Percentiles rank a stretch among this genome's conserved stretches.
phyloP scores from a whole-genome alignment of 1,140 invertebrate species.

The Cotesia typhae region DNA sequence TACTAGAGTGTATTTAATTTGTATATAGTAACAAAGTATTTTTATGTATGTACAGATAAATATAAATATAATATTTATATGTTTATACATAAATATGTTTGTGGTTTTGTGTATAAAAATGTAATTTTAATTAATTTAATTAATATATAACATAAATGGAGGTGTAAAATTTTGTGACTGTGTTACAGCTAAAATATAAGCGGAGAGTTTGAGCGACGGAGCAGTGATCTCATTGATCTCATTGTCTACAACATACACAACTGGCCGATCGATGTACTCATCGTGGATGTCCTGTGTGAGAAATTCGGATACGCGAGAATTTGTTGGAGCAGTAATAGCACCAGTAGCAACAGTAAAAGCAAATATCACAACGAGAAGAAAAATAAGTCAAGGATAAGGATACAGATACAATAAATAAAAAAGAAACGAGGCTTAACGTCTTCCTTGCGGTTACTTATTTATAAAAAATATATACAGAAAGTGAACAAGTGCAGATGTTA shows the following conservation, averaged over 20 bases:
- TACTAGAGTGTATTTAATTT: not conserved
- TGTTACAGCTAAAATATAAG: slow-evolving; percentile 10
- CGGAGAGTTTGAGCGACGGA: slow-evolving; percentile 7
- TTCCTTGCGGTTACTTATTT: slow-evolving; percentile 15
- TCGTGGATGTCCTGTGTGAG: slow-evolving; percentile 11
- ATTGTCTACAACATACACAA: slow-evolving; percentile 8
- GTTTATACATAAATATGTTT: not conserved
- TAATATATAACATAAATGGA: not conserved
- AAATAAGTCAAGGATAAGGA: not conserved
- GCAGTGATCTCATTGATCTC: not conserved
- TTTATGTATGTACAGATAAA: not conserved
- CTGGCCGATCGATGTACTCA: slow-evolving; percentile 7
- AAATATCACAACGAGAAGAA: not conserved
- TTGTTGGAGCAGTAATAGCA: too few relatives aligned
- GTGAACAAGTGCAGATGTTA: not conserved
- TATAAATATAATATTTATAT: not conserved
- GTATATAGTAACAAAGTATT: not conserved
- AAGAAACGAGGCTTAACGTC: not conserved
- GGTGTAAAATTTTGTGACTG: slow-evolving; percentile 1
- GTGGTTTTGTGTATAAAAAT: too few relatives aligned
- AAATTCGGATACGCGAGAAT: slow-evolving; percentile 1
- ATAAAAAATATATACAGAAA: not conserved
- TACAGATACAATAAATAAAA: slow-evolving; percentile 14
- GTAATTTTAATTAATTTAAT: not conserved
- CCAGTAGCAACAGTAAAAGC: too few relatives aligned